Evolutionary conservation across 2,888 invertebrate species (phyloP), one percentile per base, ranked within the genome.

Genomic region (Drosophila flavopinicola): DNA sequence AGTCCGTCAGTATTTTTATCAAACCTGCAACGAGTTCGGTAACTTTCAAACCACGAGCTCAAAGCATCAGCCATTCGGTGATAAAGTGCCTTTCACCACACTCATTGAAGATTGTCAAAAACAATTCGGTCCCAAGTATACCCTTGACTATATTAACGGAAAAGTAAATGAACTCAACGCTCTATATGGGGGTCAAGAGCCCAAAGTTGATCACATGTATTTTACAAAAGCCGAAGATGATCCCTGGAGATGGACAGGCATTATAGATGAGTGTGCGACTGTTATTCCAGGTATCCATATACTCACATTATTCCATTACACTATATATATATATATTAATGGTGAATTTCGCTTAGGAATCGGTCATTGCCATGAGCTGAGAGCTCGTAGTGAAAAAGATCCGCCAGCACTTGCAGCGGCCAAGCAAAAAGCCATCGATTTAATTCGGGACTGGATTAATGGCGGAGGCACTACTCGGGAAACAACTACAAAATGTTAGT

Each of bases 21-120:
- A 96, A 90, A 94, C 94, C 0, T 96, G 96, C 89, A 94, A 93
- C 37, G 95, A 96, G 90, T 95, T 94, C 90, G 96, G 96, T 41
- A 96, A 94, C 9, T 73, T 74, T 39, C 49, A 48, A 11, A 53
- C 47, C 9, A 41, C 60, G 1, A 56, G 52, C 6, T 75, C 70
- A 3, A n/a, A 11, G 6, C 51, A 57, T 35, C 70, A 71, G 17
- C 70, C 70, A 1, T 71, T 68, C 35, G 70, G 60, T 9, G 6
- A 68, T 13, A 24, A 2, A 1, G 2, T 3, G 6, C 47, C 60
- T 0, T 63, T 70, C 9, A 38, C 37, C 20, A 10, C 11, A 0
- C 1, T 20, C 13, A 23, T 54, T 30, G 37, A 15, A 0, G 13
- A 60, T 4, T 70, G 70, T 29, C 49, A 57, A 17, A 2, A 53